Evolutionary conservation across 2,113 vertebrate genomes (phyloP).

Genomic region (Oreochromis aureus): DNA sequence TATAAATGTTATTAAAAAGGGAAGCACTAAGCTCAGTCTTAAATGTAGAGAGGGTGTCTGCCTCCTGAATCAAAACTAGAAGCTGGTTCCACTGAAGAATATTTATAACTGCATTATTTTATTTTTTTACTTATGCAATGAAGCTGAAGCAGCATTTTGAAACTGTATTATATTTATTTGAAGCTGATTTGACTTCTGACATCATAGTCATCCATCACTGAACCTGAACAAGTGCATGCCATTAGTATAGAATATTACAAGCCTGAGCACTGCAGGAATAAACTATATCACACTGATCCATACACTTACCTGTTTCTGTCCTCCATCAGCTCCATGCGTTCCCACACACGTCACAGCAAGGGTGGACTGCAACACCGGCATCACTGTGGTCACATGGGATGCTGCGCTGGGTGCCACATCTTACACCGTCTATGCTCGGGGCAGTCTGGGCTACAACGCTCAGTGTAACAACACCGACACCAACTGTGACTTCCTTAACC

Average conservation of each 20-base stretch:
- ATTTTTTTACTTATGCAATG: not conserved
- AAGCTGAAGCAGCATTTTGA: not conserved
- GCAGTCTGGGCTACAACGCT: constrained; percentile 28
- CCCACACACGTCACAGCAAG: constrained; percentile 40
- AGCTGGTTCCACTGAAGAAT: not conserved
- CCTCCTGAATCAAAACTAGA: no score
- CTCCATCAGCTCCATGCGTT: constrained; percentile 68
- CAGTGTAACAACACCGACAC: constrained; percentile 36
- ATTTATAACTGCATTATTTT: not conserved
- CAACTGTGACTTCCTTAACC: constrained; percentile 41
- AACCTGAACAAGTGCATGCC: not conserved
- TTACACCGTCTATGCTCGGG: constrained; percentile 55
- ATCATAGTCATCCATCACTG: not conserved
- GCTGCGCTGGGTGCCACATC: constrained; percentile 37
- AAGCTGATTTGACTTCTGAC: not conserved
- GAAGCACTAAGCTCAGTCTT: no score
- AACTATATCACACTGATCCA: not conserved
- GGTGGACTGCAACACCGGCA: constrained; percentile 52
- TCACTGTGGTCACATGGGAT: constrained; percentile 64
- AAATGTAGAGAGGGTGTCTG: no score
- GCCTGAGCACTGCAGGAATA: not conserved
- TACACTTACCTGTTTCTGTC: not conserved
- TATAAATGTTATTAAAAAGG: no score
- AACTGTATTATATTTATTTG: not conserved
- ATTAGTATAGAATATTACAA: not conserved